Evolutionary conservation across 2,797 vertebrate species (phyloP).

Genomic region (Liparis tanakae): DNA sequence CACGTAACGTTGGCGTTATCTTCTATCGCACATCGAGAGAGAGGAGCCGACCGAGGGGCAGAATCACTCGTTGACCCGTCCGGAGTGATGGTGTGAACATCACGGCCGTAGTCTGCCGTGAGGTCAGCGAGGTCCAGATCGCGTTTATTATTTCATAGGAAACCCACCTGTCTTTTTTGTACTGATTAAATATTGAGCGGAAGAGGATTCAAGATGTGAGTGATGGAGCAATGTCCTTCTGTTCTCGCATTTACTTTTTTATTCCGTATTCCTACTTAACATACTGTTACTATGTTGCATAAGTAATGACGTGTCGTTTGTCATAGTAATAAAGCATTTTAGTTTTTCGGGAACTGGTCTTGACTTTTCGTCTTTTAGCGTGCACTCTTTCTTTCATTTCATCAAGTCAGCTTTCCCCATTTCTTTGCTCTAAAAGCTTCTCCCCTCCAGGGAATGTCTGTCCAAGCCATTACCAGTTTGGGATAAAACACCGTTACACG

Average conservation of each 20-base stretch:
- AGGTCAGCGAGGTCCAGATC: too few species aligned
- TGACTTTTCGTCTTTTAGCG: slow-evolving; percentile 49
- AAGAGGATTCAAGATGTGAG: background rate
- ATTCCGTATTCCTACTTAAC: slow-evolving; percentile 27
- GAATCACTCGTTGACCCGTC: too few species aligned
- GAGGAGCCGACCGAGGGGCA: too few species aligned
- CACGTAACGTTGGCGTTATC: background rate
- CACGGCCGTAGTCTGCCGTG: too few species aligned
- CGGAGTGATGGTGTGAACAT: too few species aligned
- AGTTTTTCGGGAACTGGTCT: slow-evolving; percentile 25
- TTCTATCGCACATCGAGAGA: background rate
- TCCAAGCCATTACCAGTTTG: slow-evolving; percentile 64
- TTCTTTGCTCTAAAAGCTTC: slow-evolving; percentile 54
- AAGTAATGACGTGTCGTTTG: slow-evolving; percentile 27
- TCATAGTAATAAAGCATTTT: slow-evolving; percentile 28
- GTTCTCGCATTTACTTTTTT: slow-evolving; percentile 9
- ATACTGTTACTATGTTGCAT: slow-evolving; percentile 24
- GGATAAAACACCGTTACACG: slow-evolving; percentile 51
- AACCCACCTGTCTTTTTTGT: background rate
- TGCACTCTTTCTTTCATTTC: slow-evolving; percentile 28
- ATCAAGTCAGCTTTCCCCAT: slow-evolving; percentile 42
- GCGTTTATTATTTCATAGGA: background rate
- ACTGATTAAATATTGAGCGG: background rate
- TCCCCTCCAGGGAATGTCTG: slow-evolving; percentile 64
- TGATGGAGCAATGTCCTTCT: slow-evolving; percentile 4